phyloP scores from a whole-genome alignment of 2,888 invertebrate species.

The Rhabditophanes sp. region DNA sequence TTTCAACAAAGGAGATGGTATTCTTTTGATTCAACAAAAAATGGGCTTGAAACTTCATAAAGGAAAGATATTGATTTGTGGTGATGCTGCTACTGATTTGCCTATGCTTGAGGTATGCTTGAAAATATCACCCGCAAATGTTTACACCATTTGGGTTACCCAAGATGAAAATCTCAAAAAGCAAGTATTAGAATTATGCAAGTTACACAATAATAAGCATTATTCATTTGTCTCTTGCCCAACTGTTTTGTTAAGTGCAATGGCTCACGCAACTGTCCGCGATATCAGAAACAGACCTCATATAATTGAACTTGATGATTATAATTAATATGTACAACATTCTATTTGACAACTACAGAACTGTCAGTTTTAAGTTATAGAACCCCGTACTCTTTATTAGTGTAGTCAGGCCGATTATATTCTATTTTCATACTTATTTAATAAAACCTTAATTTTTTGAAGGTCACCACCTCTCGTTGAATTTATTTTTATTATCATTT shows the following conservation, averaged over 20 bases:
- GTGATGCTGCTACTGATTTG: constrained; percentile 32
- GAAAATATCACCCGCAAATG: constrained; percentile 15
- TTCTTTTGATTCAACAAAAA: constrained; percentile 19
- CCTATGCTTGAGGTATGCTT: constrained; percentile 37
- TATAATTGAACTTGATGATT: too few species aligned
- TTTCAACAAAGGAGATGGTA: constrained; percentile 38
- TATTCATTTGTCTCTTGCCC: constrained; percentile 28
- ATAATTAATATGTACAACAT: too few species aligned
- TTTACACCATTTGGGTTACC: constrained; percentile 34
- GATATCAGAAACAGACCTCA: constrained; percentile 13
- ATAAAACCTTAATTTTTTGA: too few species aligned
- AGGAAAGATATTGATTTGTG: constrained; percentile 30
- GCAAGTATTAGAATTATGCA: constrained; percentile 14
- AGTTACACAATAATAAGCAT: constrained; percentile 16
- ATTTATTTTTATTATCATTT: too few species aligned
- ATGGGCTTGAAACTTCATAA: constrained; percentile 20
- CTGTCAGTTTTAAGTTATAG: too few species aligned
- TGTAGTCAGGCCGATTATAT: too few species aligned
- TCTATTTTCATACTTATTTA: too few species aligned
- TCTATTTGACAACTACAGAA: too few species aligned
- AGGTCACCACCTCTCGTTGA: too few species aligned
- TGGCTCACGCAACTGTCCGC: constrained; percentile 34
- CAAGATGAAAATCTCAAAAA: constrained; percentile 12
- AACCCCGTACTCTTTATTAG: too few species aligned
- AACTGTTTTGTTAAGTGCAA: constrained; percentile 30